Evolutionary conservation across 2,888 invertebrate species (phyloP), one percentile per base, ranked within the genome.

Genomic region (Torymus tubicola): DNA sequence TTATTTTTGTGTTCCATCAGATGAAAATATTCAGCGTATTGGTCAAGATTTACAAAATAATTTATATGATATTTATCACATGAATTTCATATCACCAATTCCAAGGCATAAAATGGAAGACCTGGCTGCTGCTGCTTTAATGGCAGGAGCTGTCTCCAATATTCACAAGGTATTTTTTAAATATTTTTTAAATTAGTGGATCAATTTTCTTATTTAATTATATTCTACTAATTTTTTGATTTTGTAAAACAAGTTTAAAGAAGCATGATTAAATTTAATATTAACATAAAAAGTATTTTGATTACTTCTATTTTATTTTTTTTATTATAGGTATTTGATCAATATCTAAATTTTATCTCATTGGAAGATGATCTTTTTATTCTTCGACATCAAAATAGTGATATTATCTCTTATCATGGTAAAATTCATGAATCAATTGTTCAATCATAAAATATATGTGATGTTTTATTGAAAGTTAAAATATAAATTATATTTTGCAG

Each of bases 291-390:
- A 63, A 24, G 24, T 5, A 13, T 18, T 31, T 11, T 24, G 24
- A 3, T 31, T 14, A 58, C 18, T 69, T 78, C 50, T 69, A 61
- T 42, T 18, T 24, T 57, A 69, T 76, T 63, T 86, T 42, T 42
- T 42, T 8, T 0, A 42, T 42, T 91, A 24, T 85, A 94, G 94
- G 94, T 99, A 14, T 99, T 95, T 92, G 99, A 99, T 91, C 99
- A 99, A 91, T 99, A 99, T 93, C 93, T 99, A 75, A 99, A 99
- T 92, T 99, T 99, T 88, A 98, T 99, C 86, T 96, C 97, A 67
- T 92, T 99, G 84, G 99, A 99, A 92, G 98, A 99, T 91, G 99
- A 99, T 90, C 94, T 99, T 91, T 99, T 99, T 91, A 94, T 97
- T 75, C 92, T 99, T 87, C 95, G 97, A 88, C 97, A 99, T 91